Base-by-base conservation (phyloP, 2,888 invertebrate genomes). In the Dolichomitus sp. region DNA sequence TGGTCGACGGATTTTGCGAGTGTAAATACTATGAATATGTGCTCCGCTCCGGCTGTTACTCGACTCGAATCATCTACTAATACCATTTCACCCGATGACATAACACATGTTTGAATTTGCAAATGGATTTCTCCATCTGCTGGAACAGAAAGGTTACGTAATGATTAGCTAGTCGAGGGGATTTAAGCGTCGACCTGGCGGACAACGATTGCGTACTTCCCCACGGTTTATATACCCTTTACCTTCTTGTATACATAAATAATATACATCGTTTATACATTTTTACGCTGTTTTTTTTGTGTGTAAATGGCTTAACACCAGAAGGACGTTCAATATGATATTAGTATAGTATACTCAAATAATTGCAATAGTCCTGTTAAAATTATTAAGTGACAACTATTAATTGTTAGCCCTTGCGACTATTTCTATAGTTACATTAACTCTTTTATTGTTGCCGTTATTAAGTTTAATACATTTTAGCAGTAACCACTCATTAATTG, bases 141-240 rank as follows among this genome's bases (percentile, higher is more conserved):
- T 68, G 42, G 45, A 3, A 33, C 33, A 12, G 63, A 45, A 73
- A 70, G 52, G 37, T 61, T 63, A 37, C 54, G 19, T 14, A 19
- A 9, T 57, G 57, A 63, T 57, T 65, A 66, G 11, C 17, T 42
- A 50, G 45, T 14, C 23, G 23, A 68, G 30, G 27, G 50, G n/a
- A 45, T 68, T 45, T n/a, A 61, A 48, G 52, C 59, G 61, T 63
- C 63, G 37, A 69, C 45, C 54, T 14, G 59, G 42, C 23, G 33
- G 42, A 37, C 63, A 69, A 75, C 61, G 63, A 74, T 75, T 45
- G 52, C 61, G 42, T 17, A 54, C 61, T 54, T 45, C 63, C 63
- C 80, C 45, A 40, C 37, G 23, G 52, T 57, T 42, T 33, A 40
- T 66, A 27, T 17, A 37, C 30, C 52, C 54, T 42, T 54, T 27